Evolutionary conservation across 2,888 invertebrate species (phyloP).

Genomic region (Ophioninae sp.): DNA sequence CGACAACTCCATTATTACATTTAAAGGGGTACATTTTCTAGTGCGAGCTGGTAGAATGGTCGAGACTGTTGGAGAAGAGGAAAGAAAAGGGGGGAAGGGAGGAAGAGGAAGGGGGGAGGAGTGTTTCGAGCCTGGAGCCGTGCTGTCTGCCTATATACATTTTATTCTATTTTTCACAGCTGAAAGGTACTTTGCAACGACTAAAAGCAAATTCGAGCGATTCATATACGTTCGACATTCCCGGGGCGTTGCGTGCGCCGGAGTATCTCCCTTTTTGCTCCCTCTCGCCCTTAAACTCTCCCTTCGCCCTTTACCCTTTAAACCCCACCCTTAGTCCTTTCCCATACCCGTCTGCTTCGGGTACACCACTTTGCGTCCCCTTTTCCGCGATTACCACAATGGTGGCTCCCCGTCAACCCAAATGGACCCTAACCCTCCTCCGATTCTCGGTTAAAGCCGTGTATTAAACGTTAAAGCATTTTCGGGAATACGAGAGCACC

Average conservation of each 20-base stretch:
- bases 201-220: constrained; percentile 63
- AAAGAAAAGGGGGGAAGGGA: too few relatives aligned
- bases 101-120: background rate
- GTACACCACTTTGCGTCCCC: constrained; percentile 63
- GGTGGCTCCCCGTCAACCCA: constrained; percentile 53
- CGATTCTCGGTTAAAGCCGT: constrained; percentile 44
- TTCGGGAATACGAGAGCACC: constrained; percentile 38
- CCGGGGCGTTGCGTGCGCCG: constrained; percentile 46
- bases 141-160: constrained; percentile 34
- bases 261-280: background rate
- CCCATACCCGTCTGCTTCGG: constrained; percentile 26
- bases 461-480: constrained; percentile 65
- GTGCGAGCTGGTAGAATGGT: constrained; percentile 22
- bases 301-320: constrained; percentile 20
- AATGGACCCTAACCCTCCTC: constrained; percentile 53
- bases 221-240: constrained; percentile 59
- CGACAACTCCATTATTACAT: constrained; percentile 52
- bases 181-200: constrained; percentile 63
- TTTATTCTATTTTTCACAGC: constrained; percentile 63
- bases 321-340: background rate
- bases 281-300: constrained; percentile 7
- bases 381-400: constrained; percentile 62
- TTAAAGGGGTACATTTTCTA: constrained; percentile 30
- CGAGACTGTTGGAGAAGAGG: background rate
- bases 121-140: constrained; percentile 30